Conservation (phyloP, 2,888 invertebrate species). For the Ophion slaviceki region DNA sequence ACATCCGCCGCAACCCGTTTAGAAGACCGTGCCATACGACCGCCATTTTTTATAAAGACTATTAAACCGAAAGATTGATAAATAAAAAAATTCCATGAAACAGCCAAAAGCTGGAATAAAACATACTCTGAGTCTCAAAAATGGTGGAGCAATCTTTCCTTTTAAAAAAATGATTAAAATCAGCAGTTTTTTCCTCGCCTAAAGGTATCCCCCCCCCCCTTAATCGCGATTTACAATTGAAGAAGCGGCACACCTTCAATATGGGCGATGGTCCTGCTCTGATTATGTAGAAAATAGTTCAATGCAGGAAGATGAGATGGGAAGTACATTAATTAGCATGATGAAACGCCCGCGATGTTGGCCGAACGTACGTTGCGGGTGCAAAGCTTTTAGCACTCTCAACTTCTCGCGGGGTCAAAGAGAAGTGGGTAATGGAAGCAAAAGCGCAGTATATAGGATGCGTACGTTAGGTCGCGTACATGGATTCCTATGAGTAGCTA, state of each 20-base stretch:
- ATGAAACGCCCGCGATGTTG: constrained; percentile 14
- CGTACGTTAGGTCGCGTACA: constrained; percentile 41
- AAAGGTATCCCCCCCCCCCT: no score
- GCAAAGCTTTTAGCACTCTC: constrained; percentile 64
- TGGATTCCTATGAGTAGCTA: constrained; percentile 19
- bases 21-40: no score
- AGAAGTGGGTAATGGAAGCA: constrained; percentile 63
- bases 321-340: constrained; percentile 34
- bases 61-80: no score
- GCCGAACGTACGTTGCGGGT: constrained; percentile 49
- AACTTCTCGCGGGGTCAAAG: constrained; percentile 59
- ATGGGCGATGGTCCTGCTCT: not conserved
- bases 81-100: no score
- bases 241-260: not conserved
- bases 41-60: no score
- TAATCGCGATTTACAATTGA: not conserved
- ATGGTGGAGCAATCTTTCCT: no score
- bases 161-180: no score
- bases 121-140: no score
- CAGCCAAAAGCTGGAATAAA: no score
- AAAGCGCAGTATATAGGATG: constrained; percentile 32
- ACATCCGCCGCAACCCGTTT: no score
- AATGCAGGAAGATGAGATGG: constrained; percentile 14
- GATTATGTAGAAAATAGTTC: constrained; percentile 1
- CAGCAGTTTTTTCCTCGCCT: no score